Evolutionary conservation across 1,140 invertebrate species (phyloP).

Genomic region (Drosophila pachea): DNA sequence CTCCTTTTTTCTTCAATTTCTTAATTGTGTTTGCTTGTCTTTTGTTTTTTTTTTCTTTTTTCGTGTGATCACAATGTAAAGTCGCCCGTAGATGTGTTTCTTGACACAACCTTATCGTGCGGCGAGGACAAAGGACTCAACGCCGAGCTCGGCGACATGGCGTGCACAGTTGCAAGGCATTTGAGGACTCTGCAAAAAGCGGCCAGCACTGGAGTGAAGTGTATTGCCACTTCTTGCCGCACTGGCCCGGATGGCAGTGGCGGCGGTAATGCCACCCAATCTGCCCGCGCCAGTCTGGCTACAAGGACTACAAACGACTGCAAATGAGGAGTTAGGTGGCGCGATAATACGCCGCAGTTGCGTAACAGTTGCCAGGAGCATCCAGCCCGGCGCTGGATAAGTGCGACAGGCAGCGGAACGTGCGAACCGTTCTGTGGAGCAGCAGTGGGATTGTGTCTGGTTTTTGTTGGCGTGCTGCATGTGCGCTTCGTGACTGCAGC

Average conservation of each 20-base stretch:
- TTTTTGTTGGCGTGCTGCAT: constrained; percentile 48
- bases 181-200: constrained; percentile 40
- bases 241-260: constrained; percentile 31
- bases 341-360: constrained; percentile 45
- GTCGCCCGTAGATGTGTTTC: neutral
- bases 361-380: constrained; percentile 50
- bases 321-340: constrained; percentile 55
- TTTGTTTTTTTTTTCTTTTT: neutral
- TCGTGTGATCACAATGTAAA: constrained; percentile 9
- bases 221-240: constrained; percentile 56
- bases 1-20: neutral
- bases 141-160: neutral
- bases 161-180: constrained; percentile 20
- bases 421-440: neutral
- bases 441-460: constrained; percentile 37
- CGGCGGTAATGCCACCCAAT: constrained; percentile 8
- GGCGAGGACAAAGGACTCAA: constrained; percentile 18
- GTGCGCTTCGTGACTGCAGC: constrained; percentile 50
- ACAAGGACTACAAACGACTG: constrained; percentile 52
- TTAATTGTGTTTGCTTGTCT: neutral
- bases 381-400: constrained; percentile 11
- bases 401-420: neutral
- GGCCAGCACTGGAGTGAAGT: constrained; percentile 37
- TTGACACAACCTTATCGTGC: constrained; percentile 11
- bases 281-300: constrained; percentile 13